Conservation (phyloP, 2,888 invertebrate genomes). For the Drosophila meridiana region DNA sequence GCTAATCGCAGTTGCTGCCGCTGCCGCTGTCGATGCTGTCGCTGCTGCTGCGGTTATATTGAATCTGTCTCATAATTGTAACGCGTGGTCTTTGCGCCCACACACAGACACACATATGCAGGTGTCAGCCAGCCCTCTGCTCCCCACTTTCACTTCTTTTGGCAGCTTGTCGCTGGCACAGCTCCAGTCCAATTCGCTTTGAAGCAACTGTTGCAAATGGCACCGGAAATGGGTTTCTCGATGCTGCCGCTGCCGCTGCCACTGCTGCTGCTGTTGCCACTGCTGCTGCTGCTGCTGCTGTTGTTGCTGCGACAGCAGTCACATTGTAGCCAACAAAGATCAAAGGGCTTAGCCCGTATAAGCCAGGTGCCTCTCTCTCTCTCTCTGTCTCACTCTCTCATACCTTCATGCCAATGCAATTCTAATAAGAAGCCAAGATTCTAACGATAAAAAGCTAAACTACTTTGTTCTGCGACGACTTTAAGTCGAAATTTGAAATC, state of each 20-base stretch:
- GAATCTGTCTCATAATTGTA: constrained; percentile 48
- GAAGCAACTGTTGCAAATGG: constrained; percentile 34
- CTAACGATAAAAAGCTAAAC: constrained; percentile 9
- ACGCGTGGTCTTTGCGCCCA: constrained; percentile 15
- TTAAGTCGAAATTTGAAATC: constrained; percentile 1
- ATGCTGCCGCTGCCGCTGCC: constrained; percentile 22
- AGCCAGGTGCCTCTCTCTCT: background rate
- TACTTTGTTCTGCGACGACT: constrained; percentile 1
- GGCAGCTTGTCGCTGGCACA: constrained; percentile 12
- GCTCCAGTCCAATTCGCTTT: constrained; percentile 13
- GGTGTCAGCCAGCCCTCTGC: background rate
- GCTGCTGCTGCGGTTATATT: constrained; percentile 16
- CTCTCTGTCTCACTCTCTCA: too few species aligned
- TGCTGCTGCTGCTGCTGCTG: constrained; percentile 19
- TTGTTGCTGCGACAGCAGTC: constrained; percentile 25
- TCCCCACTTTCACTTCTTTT: background rate
- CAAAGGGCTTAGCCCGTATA: constrained; percentile 3
- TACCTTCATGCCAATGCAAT: constrained; percentile 1
- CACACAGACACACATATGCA: constrained; percentile 5
- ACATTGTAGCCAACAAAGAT: constrained; percentile 22
- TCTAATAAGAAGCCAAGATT: constrained; percentile 9
- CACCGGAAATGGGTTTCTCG: constrained; percentile 46
- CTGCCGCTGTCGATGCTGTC: background rate
- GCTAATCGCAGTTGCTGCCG: constrained; percentile 33
- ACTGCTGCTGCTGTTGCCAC: constrained; percentile 23